Percentiles rank a stretch among this genome's conserved stretches.
phyloP scores from a whole-genome alignment of 2,888 invertebrate genomes.

The Frankliniella fusca region DNA sequence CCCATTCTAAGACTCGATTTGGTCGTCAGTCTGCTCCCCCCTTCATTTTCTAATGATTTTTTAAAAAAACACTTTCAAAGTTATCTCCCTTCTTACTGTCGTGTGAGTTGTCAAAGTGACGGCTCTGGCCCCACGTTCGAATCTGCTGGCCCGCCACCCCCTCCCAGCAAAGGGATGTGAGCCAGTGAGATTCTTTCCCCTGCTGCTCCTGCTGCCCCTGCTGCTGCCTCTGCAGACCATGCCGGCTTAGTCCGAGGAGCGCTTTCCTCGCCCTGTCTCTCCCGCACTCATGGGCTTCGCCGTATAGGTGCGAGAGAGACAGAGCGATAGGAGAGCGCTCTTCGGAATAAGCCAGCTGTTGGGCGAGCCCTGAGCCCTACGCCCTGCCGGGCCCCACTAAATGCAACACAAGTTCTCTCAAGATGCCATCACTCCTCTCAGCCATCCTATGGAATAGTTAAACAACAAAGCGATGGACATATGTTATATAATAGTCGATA shows the following conservation, averaged over 20 bases:
- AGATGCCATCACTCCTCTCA: not conserved
- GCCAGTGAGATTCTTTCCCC: not conserved
- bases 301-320: too few species aligned
- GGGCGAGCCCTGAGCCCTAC: too few species aligned
- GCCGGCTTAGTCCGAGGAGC: too few species aligned
- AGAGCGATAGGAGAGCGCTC: too few species aligned
- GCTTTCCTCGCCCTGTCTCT: too few species aligned
- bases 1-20: not conserved
- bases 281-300: too few species aligned
- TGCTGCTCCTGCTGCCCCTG: not conserved
- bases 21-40: slow-evolving; percentile 27
- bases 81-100: not conserved
- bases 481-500: not conserved
- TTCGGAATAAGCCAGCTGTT: too few species aligned
- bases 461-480: slow-evolving; percentile 1
- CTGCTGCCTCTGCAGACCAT: too few species aligned
- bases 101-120: slow-evolving; percentile 4
- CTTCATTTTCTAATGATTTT: slow-evolving; percentile 11
- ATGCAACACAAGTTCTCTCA: slow-evolving; percentile 1
- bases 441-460: not conserved
- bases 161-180: not conserved
- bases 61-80: not conserved
- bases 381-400: not conserved
- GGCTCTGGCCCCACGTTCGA: not conserved
- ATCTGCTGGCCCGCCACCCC: slow-evolving; percentile 4